Conservation (phyloP, 2,797 vertebrate genomes). For the Schizopygopsis malacanthus region DNA sequence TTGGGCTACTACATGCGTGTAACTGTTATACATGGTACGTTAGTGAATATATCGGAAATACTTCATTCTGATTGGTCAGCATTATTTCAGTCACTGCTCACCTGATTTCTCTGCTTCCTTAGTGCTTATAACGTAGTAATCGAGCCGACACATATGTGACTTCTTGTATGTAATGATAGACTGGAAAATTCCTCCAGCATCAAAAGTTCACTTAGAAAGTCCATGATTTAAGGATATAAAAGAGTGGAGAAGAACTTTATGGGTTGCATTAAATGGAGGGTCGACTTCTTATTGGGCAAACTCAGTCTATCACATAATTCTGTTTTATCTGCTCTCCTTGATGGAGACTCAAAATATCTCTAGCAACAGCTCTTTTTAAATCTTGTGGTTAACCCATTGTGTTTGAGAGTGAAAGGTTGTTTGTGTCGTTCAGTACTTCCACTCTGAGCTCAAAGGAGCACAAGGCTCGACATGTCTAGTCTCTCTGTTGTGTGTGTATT, state of each 20-base stretch:
- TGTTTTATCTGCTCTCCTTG: slow-evolving; percentile 14
- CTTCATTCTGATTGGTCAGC: neutral
- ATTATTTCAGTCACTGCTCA: neutral
- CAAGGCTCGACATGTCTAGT: neutral
- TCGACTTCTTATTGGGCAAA: neutral
- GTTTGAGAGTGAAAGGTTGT: neutral
- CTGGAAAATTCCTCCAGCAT: neutral
- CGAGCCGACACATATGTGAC: too few species aligned
- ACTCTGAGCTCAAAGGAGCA: neutral
- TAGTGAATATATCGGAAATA: too few species aligned
- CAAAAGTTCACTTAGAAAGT: neutral
- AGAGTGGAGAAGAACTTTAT: slow-evolving; percentile 3
- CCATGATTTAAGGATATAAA: neutral
- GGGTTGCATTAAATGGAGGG: slow-evolving; percentile 9
- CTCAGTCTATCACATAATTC: slow-evolving; percentile 15
- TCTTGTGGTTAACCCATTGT: slow-evolving; percentile 8
- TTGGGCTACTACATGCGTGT: neutral
- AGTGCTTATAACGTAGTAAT: too few species aligned
- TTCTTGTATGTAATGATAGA: neutral
- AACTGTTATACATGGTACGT: too few species aligned
- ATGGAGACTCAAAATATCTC: slow-evolving; percentile 27
- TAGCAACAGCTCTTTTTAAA: neutral
- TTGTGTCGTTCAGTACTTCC: slow-evolving; percentile 16
- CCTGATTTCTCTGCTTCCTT: too few species aligned
- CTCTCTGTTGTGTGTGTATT: slow-evolving; percentile 24